Percentiles rank a stretch among this genome's conserved stretches.
Evolutionary conservation across 2,797 vertebrate species (phyloP).

Genomic region (Ptychobarbus kaznakovi): DNA sequence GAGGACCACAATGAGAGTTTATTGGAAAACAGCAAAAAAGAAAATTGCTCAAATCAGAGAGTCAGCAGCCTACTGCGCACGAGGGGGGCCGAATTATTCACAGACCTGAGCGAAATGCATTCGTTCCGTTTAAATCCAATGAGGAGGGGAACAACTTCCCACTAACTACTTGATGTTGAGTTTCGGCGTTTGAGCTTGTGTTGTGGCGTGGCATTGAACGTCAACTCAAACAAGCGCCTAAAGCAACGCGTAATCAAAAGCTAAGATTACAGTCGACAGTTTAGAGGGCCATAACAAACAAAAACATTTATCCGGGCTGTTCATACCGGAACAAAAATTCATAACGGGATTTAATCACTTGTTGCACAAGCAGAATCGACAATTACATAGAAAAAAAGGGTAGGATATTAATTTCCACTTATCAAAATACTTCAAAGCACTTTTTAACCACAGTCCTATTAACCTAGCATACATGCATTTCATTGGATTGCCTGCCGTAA

Average conservation of each 20-base stretch:
- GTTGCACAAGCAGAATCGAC: conserved; percentile 51
- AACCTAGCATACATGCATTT: conserved; percentile 12
- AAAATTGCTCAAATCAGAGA: conserved; percentile 63
- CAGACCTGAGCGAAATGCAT: conserved; percentile 52
- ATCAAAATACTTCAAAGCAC: conserved; percentile 23
- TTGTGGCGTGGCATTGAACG: conserved; percentile 45
- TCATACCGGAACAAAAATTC: conserved; percentile 49
- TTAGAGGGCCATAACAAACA: conserved; percentile 46
- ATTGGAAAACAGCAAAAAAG: conserved; percentile 61
- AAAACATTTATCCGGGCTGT: conserved; percentile 51
- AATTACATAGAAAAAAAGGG: conserved; percentile 27
- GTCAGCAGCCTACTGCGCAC: conserved; percentile 49
- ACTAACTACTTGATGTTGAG: conserved; percentile 51
- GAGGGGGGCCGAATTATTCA: conserved; percentile 48
- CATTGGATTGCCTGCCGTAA: conserved; percentile 19
- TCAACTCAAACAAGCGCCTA: conserved; percentile 42
- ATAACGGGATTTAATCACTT: conserved; percentile 59
- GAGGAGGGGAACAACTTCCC: conserved; percentile 49
- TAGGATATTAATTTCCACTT: not conserved
- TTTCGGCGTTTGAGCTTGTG: conserved; percentile 38
- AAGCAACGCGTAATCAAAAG: conserved; percentile 49
- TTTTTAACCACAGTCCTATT: not conserved
- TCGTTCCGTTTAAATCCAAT: conserved; percentile 48
- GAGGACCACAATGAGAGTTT: conserved; percentile 61
- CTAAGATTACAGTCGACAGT: conserved; percentile 43